Conservation (phyloP, 2,888 invertebrate species). For the Choristoneura rosaceana region DNA sequence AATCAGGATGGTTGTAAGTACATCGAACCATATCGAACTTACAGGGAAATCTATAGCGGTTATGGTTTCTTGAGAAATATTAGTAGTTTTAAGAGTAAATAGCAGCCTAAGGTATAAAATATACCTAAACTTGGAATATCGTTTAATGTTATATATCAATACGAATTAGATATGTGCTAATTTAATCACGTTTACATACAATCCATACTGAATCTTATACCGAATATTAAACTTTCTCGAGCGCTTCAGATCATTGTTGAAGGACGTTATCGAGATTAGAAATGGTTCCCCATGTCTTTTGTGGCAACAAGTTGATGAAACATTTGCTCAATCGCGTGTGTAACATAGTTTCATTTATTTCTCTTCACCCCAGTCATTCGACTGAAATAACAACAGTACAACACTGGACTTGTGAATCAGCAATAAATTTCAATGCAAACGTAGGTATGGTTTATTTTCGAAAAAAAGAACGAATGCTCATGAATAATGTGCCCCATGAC, state of each 20-base stretch:
- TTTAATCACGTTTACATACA: conserved; percentile 37
- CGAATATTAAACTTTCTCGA: conserved; percentile 54
- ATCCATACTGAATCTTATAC: conserved; percentile 55
- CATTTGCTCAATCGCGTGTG: conserved; percentile 82
- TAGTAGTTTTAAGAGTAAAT: no score
- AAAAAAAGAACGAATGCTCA: conserved; percentile 42
- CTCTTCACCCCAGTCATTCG: conserved; percentile 78
- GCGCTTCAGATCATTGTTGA: conserved; percentile 42
- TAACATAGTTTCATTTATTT: conserved; percentile 83
- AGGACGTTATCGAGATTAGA: conserved; percentile 63
- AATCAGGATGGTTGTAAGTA: no score
- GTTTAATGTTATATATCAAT: no score
- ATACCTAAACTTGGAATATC: no score
- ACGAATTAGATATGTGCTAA: neutral
- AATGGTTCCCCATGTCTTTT: conserved; percentile 69
- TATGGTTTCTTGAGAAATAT: no score
- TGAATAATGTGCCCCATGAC: conserved; percentile 19
- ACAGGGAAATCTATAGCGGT: no score
- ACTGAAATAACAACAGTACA: conserved; percentile 77
- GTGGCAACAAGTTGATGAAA: conserved; percentile 83
- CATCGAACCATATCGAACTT: no score
- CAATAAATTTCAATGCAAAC: conserved; percentile 74
- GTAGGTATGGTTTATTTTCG: conserved; percentile 59
- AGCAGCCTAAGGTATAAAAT: no score
- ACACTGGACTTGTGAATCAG: conserved; percentile 73